Evolutionary conservation across 2,113 vertebrate species (phyloP), one percentile per base, ranked within the genome.

Genomic region (Sialia sialis): DNA sequence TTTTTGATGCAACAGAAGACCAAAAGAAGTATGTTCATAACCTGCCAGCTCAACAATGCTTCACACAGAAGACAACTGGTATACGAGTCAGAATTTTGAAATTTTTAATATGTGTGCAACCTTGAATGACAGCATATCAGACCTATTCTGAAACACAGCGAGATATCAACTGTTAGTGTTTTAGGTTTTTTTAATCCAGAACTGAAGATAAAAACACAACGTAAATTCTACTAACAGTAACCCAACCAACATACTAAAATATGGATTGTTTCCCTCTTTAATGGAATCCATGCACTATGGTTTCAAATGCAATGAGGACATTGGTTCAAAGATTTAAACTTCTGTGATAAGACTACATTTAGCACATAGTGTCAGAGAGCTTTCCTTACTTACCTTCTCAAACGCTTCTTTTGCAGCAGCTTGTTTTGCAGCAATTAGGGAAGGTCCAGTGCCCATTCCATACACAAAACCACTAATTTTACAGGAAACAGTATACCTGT

Each of bases 341-440:
- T 88, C 8, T n/a, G 7, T 60, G 17, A 75, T 44, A 54, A 86
- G 56, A 49, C n/a, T 59, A 82, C 83, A 80, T 60, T 51, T 1
- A 87, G 44, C 54, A 96, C 94, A 16, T 90, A 97, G 91, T 51
- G 1, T 36, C 43, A 29, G 6, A 54, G 0, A 4, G 27, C 6
- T 10, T 87, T 79, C 11, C 3, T 7, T 7, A 2, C 0, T 1
- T 29, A 97, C 69, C 58, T 76, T 25, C 30, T 84, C 51, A 73
- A 51, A 66, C 0, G 96, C 97, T 81, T 63, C 0, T 59, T 97
- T 97, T 54, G 97, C 97, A 79, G 98, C 97, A 73, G 92, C 66
- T 17, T 94, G 87, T 84, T 56, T 98, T 70, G 98, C 98, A 43
- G 63, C 81, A 69, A 44, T 51, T 75, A 72, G 13, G 29, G 80